phyloP scores from a whole-genome alignment of 2,797 vertebrate species.

The Esox lucius region DNA sequence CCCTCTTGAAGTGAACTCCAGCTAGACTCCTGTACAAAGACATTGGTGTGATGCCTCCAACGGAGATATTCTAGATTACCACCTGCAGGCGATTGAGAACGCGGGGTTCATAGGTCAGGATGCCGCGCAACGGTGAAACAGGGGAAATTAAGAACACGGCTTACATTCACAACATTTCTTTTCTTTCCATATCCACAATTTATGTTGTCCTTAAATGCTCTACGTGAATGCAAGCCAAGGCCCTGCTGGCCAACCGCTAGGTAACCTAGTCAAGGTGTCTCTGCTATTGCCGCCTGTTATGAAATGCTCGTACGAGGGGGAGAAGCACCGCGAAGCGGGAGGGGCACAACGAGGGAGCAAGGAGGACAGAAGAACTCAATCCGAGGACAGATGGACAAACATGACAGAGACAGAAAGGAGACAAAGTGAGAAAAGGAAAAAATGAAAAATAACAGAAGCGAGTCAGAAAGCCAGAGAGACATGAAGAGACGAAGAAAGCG shows the following conservation, averaged over 20 bases:
- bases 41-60: neutral
- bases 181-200: no score
- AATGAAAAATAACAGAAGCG: no score
- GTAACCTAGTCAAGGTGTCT: neutral
- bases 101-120: neutral
- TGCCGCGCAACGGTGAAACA: neutral
- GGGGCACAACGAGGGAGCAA: neutral
- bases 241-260: neutral
- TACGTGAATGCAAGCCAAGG: neutral
- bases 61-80: neutral
- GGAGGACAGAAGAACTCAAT: neutral
- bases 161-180: no score
- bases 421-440: no score
- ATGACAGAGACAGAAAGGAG: no score
- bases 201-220: neutral
- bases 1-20: constrained; percentile 45
- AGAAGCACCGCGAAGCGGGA: neutral
- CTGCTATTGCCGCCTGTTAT: neutral
- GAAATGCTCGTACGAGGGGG: neutral
- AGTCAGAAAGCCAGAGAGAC: neutral
- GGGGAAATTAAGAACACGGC: neutral
- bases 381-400: no score
- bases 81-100: neutral
- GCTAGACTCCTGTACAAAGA: neutral
- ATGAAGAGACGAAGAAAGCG: neutral